Evolutionary conservation across 1,140 invertebrate genomes (phyloP), one percentile per base, ranked within the genome.

Genomic region (Diabrotica undecimpunctata): DNA sequence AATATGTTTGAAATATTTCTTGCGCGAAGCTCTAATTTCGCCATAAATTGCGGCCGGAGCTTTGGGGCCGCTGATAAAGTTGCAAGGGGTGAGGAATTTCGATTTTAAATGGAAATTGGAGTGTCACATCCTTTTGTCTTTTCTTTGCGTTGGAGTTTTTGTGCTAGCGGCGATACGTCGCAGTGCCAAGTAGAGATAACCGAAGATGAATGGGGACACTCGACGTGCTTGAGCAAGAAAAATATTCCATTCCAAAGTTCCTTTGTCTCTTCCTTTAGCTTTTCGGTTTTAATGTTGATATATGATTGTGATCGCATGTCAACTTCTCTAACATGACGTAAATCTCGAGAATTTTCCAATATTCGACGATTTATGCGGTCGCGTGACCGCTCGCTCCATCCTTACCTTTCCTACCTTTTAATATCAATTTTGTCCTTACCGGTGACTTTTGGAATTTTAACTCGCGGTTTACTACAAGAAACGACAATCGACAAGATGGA

Each of bases 71-170:
- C 54, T 67, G 71, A 72, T 72, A 71, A 72, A 70, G 66, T 72
- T 68, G 66, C 66, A 67, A 70, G 68, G 70, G 68, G 66, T 66
- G 72, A 71, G 71, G 68, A 74, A 75, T 76, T 75, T 71, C 74
- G 74, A 75, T 75, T 72, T 75, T 71, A 75, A 77, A 77, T 77
- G 75, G 74, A 77, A 77, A 77, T 77, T 77, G 75, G 75, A 74
- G 71, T 77, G 75, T 77, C 75, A 77, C 74, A 74, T 77, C 74
- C 72, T 73, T 75, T 75, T 75, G 72, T 75, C 73, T 75, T 73
- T 74, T 71, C 73, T 71, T 72, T 70, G 67, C 68, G 66, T 64
- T 58, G 66, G 67, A 70, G 70, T 73, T 75, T 75, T 75, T 74
- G 65, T 70, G 69, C 73, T 66, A 53, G 70, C 60, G 70, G 70